A percentile compares a stretch with the other conserved stretches of the same genome.
phyloP scores from a whole-genome alignment of 2,797 vertebrate genomes.

The Chrysocyon brachyurus region DNA sequence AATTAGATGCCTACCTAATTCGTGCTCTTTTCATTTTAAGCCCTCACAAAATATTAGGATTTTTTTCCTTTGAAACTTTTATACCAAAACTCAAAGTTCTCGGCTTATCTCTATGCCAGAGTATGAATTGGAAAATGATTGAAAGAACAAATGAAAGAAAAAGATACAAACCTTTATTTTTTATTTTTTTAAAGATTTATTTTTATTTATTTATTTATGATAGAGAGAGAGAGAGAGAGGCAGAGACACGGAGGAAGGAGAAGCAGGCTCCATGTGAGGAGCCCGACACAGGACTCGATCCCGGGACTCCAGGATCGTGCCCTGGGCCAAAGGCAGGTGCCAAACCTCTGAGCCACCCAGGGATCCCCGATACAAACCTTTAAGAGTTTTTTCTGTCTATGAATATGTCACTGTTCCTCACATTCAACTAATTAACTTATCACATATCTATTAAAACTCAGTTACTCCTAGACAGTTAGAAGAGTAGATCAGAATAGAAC shows the following conservation, averaged over 20 bases:
- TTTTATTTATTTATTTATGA: too few species aligned
- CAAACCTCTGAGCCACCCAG: too few species aligned
- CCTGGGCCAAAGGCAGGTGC: too few species aligned
- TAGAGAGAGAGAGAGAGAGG: too few species aligned
- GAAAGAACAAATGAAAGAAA: neutral
- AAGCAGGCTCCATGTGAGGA: too few species aligned
- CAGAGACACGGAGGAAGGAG: too few species aligned
- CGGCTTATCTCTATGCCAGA: neutral
- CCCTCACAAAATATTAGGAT: conserved; percentile 76
- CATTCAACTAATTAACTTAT: neutral
- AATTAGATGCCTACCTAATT: neutral
- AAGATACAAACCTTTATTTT: neutral
- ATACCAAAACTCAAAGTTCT: neutral
- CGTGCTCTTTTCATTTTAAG: conserved; percentile 62
- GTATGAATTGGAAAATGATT: neutral
- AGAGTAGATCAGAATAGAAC: neutral
- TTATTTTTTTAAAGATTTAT: too few species aligned
- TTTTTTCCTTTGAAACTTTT: conserved; percentile 76
- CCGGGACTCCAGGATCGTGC: too few species aligned
- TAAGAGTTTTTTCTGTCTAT: neutral
- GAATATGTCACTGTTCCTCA: neutral
- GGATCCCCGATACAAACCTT: neutral
- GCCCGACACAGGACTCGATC: too few species aligned
- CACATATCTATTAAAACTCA: neutral
- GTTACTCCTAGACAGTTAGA: neutral